Base-by-base conservation (phyloP, 2,888 invertebrate species). In the Melitaea athalia region DNA sequence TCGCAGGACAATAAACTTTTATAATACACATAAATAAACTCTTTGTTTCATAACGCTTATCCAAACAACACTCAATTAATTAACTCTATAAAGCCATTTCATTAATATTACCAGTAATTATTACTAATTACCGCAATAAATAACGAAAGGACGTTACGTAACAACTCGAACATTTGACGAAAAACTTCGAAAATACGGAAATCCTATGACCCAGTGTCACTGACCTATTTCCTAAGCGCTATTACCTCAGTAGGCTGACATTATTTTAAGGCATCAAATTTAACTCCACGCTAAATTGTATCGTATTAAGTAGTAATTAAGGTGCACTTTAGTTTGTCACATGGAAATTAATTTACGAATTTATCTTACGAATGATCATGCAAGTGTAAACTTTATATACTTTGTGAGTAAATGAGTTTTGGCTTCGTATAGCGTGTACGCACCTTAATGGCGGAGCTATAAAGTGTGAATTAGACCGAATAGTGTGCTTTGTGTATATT, bases 321-420 rank as follows among this genome's bases (percentile, higher is more conserved):
- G 79, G 80, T 72, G 63, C 67, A 79, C 68, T 81, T 73, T 87
- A 67, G 77, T 65, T 72, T 81, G 82, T 59, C 45, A 62, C 15
- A 3, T 4, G 14, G 53, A 69, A 87, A 88, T 89, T 91, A 91
- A 91, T 91, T 90, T 91, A 88, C 86, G 86, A 86, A 91, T 89
- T 91, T 91, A 89, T 91, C 89, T 89, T 87, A 83, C 79, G 84
- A 87, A 88, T 87, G 85, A 91, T 91, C 89, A 87, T 86, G 86
- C 82, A 85, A 88, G 86, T 88, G 87, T 89, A 86, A 90, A 90
- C 77, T 91, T 89, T 89, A 88, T 89, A 85, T 86, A 84, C 83
- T 85, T 80, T 75, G 81, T 80, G 80, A 85, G 85, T 85, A 84
- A 88, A 90, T 87, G 84, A 87, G 79, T 84, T 83, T 81, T 75